These are phyloP conservation scores for Oxycera nigricornis DNA, from an alignment of 2,888 invertebrate genomes.

Conservation along the genomic window DNA sequence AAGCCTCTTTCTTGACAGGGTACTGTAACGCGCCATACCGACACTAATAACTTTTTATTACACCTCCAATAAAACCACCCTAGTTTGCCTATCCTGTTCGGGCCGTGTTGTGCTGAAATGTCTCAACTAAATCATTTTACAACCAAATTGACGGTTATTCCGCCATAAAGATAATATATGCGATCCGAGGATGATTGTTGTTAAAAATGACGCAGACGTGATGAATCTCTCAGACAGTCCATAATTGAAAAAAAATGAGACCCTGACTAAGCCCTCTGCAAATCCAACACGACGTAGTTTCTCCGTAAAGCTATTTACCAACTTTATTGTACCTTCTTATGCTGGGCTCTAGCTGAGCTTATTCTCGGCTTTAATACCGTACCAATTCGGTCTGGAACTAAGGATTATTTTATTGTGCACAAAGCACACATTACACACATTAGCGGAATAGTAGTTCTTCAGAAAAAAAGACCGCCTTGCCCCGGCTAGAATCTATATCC, in stretches of 20 bases:
- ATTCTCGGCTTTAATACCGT: not conserved
- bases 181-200: not conserved
- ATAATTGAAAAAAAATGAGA: not conserved
- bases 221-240: not conserved
- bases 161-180: not conserved
- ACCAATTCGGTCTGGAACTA: not conserved
- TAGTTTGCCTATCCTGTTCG: too few relatives aligned
- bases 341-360: not conserved
- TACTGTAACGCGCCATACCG: too few relatives aligned
- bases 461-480: not conserved
- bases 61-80: not conserved
- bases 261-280: not conserved
- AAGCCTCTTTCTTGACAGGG: not conserved
- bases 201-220: not conserved
- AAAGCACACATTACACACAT: not conserved
- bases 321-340: not conserved
- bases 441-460: not conserved
- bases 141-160: not conserved
- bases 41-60: not conserved
- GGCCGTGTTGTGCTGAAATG: not conserved
- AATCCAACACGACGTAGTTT: not conserved
- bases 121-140: slow-evolving; percentile 5
- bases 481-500: not conserved
- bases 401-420: not conserved
- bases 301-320: not conserved